Base-by-base conservation (phyloP, 2,797 vertebrate genomes). In the Glyptemys insculpta region DNA sequence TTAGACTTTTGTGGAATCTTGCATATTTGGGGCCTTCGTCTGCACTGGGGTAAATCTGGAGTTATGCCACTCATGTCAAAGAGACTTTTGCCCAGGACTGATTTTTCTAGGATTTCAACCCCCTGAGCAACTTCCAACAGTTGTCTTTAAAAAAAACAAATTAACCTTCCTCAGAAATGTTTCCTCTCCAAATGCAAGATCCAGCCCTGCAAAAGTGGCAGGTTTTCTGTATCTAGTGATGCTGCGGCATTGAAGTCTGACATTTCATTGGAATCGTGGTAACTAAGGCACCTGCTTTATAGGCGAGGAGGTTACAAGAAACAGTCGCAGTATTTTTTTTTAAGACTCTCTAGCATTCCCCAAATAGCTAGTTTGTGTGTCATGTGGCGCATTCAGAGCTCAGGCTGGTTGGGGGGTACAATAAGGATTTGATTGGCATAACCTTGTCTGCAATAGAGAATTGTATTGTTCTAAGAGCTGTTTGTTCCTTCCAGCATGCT, bases 71-170 rank as follows among this genome's bases (percentile, higher is more conserved):
- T 68, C 34, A 37, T 9, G 62, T 68, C 62, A n/a, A 34, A 27
- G 93, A 91, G 50, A 84, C 92, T 96, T 94, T 93, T 95, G 94
- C 87, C 79, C 79, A 90, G 19, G 81, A 12, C 47, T 93, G 19
- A 0, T 92, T 89, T 92, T 89, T 54, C 96, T 97, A 53, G 79
- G 95, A 95, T 83, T 0, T 72, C n/a, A 41, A 25, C 37, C n/a
- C 68, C 68, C 16, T 23, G n/a, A 68, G 65, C 65, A 68, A 23
- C n/a, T 68, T 68, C n/a, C 65, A 68, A 68, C 8, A 19, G 65
- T 18, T 68, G n/a, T 68, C 65, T 41, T 41, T 41, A 68, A 68
- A 68, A 37, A 27, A 21, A 21, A 41, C n/a, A 37, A 37, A 37
- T 68, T 21, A 21, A 37, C 19, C n/a, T 37, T 37, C n/a, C n/a